Evolutionary conservation across 2,113 vertebrate species (phyloP), one percentile per base, ranked within the genome.

Genomic region (Ceuthmochares aereus): DNA sequence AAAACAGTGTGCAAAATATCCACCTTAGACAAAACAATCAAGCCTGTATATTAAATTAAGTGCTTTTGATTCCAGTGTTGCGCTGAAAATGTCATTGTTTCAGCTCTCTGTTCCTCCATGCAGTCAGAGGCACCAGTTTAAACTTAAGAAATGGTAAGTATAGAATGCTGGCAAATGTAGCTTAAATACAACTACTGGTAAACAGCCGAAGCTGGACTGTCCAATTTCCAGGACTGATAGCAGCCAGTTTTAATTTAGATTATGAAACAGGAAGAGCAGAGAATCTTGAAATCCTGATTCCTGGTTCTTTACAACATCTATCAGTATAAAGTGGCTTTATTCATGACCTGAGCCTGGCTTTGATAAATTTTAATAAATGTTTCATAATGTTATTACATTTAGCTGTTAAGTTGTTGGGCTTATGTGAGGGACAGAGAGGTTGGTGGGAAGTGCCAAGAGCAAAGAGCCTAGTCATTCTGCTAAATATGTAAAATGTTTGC

Each of bases 21-120:
- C n/a, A 87, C 76, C 36, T 84, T 74, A 92, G 89, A 91, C 84
- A 96, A 94, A 96, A 91, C 74, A 84, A 56, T 78, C 75, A 90
- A 91, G 87, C 16, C 23, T 84, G 40, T 27, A 11, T 86, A 45
- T 94, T 91, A 81, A 73, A 88, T 63, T 9, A 56, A 75, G 42
- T 49, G 56, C 32, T 95, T 93, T 84, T 73, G 66, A 83, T 77
- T 85, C 58, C 52, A 56, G 0, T 51, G 26, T 54, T 94, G 74
- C 47, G 64, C 59, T 81, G 69, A 81, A 94, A 95, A 86, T 32
- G 43, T 70, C 22, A 16, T 82, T 92, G 36, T 93, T 94, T 90
- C 66, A 62, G 9, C 36, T 66, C 19, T 47, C 68, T 86, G 14
- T 78, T 58, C 51, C 21, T 92, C 40, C 30, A 3, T 70, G 42